Conservation (phyloP, 2,797 vertebrate genomes). For the Zalophus californianus region DNA sequence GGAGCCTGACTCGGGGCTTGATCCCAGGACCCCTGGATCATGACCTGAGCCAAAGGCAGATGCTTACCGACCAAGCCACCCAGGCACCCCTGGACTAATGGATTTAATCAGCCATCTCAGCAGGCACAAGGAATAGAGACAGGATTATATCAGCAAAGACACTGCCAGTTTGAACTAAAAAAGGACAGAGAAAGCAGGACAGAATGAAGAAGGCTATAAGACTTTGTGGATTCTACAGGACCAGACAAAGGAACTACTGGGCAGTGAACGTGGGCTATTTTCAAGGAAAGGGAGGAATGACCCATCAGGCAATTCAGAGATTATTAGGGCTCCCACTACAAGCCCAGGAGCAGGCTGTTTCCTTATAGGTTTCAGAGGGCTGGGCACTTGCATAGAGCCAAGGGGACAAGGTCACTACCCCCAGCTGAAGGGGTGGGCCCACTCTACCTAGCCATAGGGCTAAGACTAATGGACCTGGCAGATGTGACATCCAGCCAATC, state of each 20-base stretch:
- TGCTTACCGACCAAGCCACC: too few relatives aligned
- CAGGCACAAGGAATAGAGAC: background rate
- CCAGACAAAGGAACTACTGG: background rate
- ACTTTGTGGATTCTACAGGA: background rate
- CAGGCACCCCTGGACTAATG: background rate
- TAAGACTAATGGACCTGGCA: background rate
- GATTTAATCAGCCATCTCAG: background rate
- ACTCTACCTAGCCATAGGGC: background rate
- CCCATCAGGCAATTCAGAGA: background rate
- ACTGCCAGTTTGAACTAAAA: background rate
- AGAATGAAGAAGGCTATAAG: background rate
- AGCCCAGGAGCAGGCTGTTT: background rate
- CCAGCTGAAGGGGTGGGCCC: background rate
- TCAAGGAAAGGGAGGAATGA: background rate
- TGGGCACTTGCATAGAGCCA: background rate
- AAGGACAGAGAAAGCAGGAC: background rate
- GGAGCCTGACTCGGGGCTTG: too few relatives aligned
- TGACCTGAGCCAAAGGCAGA: too few relatives aligned
- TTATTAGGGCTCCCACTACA: background rate
- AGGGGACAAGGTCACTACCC: background rate
- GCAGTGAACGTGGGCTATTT: background rate
- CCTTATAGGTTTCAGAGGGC: background rate
- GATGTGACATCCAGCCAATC: background rate
- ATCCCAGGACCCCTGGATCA: too few relatives aligned
- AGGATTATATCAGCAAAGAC: background rate